Base-by-base conservation (phyloP, 2,888 invertebrate genomes). In the Heliothis peltigera region DNA sequence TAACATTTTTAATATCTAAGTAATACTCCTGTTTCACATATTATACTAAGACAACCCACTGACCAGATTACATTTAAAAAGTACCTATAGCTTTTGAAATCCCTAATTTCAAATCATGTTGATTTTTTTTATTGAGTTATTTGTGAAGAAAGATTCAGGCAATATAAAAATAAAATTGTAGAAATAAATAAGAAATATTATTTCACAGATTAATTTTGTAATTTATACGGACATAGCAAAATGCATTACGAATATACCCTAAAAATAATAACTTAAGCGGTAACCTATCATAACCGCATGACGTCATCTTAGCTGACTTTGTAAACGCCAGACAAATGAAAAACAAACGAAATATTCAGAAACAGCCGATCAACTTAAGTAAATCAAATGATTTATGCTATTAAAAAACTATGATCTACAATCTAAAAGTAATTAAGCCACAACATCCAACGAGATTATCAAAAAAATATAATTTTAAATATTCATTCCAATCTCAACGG, bases 291-390 rank as follows among this genome's bases (percentile, higher is more conserved):
- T 44, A 39, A 8, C 19, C 8, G 12, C 1, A n/a, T 53, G 51
- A 72, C 72, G 67, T 72, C 66, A 69, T 59, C 17, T 5, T 52
- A 75, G 19, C 79, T 46, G 56, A 56, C 81, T 67, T 56, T 75
- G 70, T 80, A 82, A 83, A 84, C 75, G 77, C 54, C 51, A 35
- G 43, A 48, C 8, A 21, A n/a, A n/a, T 1, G 10, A 19, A 17
- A 46, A 6, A 7, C 1, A 15, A 39, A 35, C 15, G 15, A 15
- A 15, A 15, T 12, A 6, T 35, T 4, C 35, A 4, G 1, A 35
- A 35, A 35, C 4, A 35, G 15, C 32, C 28, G 28, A 10, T 7
- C 10, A 28, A 28, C 28, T 28, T 35, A 15, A 35, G 35, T 35
- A 35, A 35, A 15, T 15, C 12, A 0, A n/a, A 39, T 17, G 12